Evolutionary conservation across 1,140 invertebrate species (phyloP).

Genomic region (Solenopsis fugax): DNA sequence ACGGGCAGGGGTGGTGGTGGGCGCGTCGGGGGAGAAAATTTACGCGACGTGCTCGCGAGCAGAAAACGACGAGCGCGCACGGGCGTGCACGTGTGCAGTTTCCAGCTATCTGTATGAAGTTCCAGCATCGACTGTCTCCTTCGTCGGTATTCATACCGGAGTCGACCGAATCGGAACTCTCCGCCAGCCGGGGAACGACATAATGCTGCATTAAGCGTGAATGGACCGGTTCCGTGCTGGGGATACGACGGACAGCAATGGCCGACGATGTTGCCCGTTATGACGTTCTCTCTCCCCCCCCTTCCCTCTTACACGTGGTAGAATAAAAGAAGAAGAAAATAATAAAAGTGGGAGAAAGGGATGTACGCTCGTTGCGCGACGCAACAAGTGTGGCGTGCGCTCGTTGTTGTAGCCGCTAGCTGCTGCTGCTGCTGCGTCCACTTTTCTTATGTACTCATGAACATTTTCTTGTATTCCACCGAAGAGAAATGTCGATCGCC

Average conservation of each 20-base stretch:
- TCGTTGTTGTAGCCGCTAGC: slow-evolving; percentile 20
- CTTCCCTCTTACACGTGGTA: not conserved
- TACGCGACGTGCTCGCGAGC: slow-evolving; percentile 67
- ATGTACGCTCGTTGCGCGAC: slow-evolving; percentile 34
- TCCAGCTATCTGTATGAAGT: slow-evolving; percentile 58
- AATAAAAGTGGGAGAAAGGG: not conserved
- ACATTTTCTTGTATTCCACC: not conserved
- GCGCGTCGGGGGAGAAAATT: slow-evolving; percentile 65
- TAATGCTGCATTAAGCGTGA: slow-evolving; percentile 57
- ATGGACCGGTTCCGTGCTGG: slow-evolving; percentile 18
- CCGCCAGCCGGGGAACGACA: slow-evolving; percentile 16
- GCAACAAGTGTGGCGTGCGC: slow-evolving; percentile 66
- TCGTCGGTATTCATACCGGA: slow-evolving; percentile 65
- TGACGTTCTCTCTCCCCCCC: not conserved
- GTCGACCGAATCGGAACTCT: slow-evolving; percentile 61
- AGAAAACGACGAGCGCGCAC: slow-evolving; percentile 59
- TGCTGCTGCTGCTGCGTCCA: not conserved
- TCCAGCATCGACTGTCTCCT: slow-evolving; percentile 58
- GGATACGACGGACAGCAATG: slow-evolving; percentile 17
- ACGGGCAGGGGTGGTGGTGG: not conserved
- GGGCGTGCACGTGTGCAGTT: not conserved
- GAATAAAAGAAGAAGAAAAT: slow-evolving; percentile 22
- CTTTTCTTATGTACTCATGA: slow-evolving; percentile 39
- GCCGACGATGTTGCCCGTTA: slow-evolving; percentile 1
- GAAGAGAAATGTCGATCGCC: not conserved